Base-by-base conservation (phyloP, 1,140 invertebrate species). In the Delia radicum region DNA sequence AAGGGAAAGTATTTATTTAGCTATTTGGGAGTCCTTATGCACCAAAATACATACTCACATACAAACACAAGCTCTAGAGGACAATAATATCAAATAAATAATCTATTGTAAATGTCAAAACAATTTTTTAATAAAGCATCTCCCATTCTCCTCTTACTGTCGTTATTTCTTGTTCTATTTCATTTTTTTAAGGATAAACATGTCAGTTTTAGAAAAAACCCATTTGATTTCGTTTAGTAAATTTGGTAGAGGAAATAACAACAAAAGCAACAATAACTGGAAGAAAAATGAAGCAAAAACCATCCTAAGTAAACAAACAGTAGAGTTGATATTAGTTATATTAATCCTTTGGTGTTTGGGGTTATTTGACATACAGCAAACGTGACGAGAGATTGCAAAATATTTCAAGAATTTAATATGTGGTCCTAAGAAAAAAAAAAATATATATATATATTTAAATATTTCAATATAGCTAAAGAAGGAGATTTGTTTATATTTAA, bases 51-150 rank as follows among this genome's bases (percentile, higher is more conserved):
- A n/a, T n/a, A n/a, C n/a, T n/a, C n/a, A n/a, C n/a, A n/a, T n/a
- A n/a, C n/a, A n/a, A n/a, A n/a, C n/a, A n/a, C n/a, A n/a, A n/a
- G n/a, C 29, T 18, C 13, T 26, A 67, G 7, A 31, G n/a, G 29
- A 33, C n/a, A 33, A 69, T n/a, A 69, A 69, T 33, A 69, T 12
- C 65, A 69, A 69, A 69, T 69, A 69, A 69, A 37, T 69, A 69
- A 69, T 69, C 29, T 33, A 37, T 69, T 69, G 65, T 69, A 69
- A 69, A 69, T 69, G 65, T 37, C 65, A 69, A 69, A 69, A 69
- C 65, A 33, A 69, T 69, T 69, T 69, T 69, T 69, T 69, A 69
- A 69, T 69, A 69, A 69, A 69, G 65, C 29, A 67, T 69, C 31
- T 69, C 24, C n/a, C n/a, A n/a, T 69, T 2, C 10, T 69, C 10